Percentiles rank a stretch among this genome's conserved stretches.
Conservation (phyloP, 2,888 invertebrate species). For the Tinea trinotella region DNA sequence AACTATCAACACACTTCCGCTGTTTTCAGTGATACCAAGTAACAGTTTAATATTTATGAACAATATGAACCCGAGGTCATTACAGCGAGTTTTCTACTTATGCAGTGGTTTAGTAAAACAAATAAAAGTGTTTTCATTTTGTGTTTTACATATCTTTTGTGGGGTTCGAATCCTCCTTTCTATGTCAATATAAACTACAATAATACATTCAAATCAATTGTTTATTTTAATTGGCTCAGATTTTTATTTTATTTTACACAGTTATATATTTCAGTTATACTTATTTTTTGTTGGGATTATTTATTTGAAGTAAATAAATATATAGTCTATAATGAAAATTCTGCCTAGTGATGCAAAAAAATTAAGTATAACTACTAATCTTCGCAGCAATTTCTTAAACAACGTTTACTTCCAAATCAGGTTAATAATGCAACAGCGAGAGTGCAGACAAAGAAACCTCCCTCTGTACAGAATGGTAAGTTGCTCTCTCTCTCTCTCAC, state of each 20-base stretch:
- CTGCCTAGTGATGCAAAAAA: not conserved
- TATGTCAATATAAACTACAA: not conserved
- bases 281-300: constrained; percentile 9
- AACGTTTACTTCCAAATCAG: constrained; percentile 72
- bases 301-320: too few species aligned
- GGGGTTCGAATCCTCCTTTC: not conserved
- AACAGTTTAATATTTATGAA: not conserved
- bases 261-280: constrained; percentile 7
- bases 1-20: constrained; percentile 23
- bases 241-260: not conserved
- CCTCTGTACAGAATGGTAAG: constrained; percentile 93
- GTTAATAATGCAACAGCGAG: constrained; percentile 99
- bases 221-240: not conserved
- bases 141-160: too few species aligned
- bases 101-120: too few species aligned
- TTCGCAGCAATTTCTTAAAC: constrained; percentile 34
- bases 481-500: constrained; percentile 25
- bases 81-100: not conserved
- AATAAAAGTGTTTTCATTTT: too few species aligned
- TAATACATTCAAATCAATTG: not conserved
- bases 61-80: not conserved
- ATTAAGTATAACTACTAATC: constrained; percentile 3
- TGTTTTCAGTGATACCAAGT: not conserved
- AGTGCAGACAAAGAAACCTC: constrained; percentile 99
- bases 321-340: not conserved